Evolutionary conservation across 2,797 vertebrate genomes (phyloP).

Genomic region (Cryptoprocta ferox): DNA sequence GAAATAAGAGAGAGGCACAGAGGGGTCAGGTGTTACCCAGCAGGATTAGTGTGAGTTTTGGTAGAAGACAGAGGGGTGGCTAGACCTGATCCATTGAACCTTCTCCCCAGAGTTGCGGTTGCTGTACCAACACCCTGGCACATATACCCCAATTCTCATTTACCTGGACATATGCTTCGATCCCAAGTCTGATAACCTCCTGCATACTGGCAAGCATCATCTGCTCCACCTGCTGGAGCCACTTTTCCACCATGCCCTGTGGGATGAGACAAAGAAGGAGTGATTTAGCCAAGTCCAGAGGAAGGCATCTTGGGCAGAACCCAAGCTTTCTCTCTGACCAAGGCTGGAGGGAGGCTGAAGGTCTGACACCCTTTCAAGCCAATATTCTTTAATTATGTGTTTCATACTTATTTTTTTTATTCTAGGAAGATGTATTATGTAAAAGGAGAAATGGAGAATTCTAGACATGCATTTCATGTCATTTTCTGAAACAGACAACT

Average conservation of each 20-base stretch:
- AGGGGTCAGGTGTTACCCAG: background rate
- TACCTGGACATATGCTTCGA: slow-evolving; percentile 91
- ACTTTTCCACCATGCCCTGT: slow-evolving; percentile 98
- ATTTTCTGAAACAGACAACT: slow-evolving; percentile 38
- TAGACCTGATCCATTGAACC: background rate
- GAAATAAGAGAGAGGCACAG: background rate
- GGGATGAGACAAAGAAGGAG: slow-evolving; percentile 34
- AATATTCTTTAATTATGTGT: background rate
- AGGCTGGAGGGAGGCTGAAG: background rate
- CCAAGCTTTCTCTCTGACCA: background rate
- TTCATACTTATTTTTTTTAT: background rate
- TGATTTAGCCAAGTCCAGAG: background rate
- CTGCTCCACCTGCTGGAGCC: slow-evolving; percentile 94
- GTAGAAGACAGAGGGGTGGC: background rate
- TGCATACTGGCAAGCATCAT: slow-evolving; percentile 92
- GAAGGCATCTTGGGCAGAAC: background rate
- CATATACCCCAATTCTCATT: background rate
- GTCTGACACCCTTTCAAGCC: background rate
- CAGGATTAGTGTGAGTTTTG: background rate
- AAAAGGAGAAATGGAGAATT: background rate
- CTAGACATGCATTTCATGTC: background rate
- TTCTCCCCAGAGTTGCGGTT: background rate
- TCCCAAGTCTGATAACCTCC: slow-evolving; percentile 90
- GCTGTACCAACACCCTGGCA: background rate
- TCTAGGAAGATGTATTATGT: background rate